Evolutionary conservation across 2,888 invertebrate species (phyloP).

Genomic region (Philaethria dido): DNA sequence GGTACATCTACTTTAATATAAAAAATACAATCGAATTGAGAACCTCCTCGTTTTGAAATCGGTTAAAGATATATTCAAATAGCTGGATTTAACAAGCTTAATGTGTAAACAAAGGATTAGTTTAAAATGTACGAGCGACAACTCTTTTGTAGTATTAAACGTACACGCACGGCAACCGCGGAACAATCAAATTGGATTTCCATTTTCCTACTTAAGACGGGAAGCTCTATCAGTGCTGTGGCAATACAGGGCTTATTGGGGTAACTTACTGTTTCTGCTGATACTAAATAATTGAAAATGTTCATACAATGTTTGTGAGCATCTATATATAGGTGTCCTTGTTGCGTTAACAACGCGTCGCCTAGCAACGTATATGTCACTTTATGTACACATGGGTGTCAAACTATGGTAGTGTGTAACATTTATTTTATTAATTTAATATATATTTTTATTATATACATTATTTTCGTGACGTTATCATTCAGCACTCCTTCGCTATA

Average conservation of each 20-base stretch:
- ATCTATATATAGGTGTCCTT: no score
- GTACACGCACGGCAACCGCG: constrained; percentile 18
- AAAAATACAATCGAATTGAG: no score
- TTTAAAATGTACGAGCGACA: constrained; percentile 15
- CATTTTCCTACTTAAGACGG: constrained; percentile 35
- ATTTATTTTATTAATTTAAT: no score
- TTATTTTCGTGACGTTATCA: no score
- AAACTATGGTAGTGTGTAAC: no score
- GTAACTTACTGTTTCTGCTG: constrained; percentile 10
- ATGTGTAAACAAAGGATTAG: constrained; percentile 18
- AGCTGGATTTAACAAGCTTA: neutral
- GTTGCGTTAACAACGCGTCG: no score
- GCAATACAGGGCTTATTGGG: constrained; percentile 23
- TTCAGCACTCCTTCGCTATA: no score
- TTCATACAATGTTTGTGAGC: neutral
- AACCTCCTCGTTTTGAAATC: no score
- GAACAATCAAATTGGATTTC: constrained; percentile 41
- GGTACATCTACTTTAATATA: no score
- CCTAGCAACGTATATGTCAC: no score
- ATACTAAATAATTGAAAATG: constrained; percentile 7
- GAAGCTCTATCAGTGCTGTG: constrained; percentile 34
- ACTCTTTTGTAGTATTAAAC: constrained; percentile 15
- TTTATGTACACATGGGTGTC: no score
- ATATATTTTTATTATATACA: no score
- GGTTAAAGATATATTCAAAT: neutral